Evolutionary conservation across 2,888 invertebrate species (phyloP).

Genomic region (Lissocephala sabroskyi): DNA sequence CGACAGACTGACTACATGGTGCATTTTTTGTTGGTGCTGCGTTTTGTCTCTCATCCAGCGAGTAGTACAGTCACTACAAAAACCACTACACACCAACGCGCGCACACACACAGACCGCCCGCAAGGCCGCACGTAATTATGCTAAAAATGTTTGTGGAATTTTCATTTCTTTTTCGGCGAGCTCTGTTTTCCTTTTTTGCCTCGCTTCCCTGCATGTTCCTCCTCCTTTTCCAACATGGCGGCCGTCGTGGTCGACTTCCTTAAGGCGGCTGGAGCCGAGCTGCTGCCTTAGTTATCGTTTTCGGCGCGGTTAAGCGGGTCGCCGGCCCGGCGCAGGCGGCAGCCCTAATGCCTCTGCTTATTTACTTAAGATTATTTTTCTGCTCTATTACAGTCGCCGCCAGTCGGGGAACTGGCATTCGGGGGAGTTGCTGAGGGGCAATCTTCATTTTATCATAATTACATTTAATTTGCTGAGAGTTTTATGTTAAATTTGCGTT

Average conservation of each 20-base stretch:
- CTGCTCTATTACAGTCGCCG: too few species aligned
- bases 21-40: conserved; percentile 14
- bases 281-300: too few species aligned
- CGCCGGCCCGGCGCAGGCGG: too few species aligned
- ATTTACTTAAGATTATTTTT: too few species aligned
- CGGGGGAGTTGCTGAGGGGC: conserved; percentile 11
- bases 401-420: neutral
- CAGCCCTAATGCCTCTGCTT: too few species aligned
- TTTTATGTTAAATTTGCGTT: too few species aligned
- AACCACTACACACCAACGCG: neutral
- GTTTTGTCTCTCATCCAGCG: conserved; percentile 3
- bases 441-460: conserved; percentile 53
- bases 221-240: too few species aligned
- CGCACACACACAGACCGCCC: neutral
- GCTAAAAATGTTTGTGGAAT: conserved; percentile 56
- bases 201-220: too few species aligned
- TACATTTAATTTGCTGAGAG: conserved; percentile 43
- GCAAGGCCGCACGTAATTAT: conserved; percentile 52
- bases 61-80: too few species aligned
- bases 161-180: conserved; percentile 5
- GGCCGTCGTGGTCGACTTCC: conserved; percentile 2
- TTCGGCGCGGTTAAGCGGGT: too few species aligned
- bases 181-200: too few species aligned
- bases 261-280: neutral
- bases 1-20: neutral